Base-by-base conservation (phyloP, 2,113 vertebrate genomes). In the Antechinus stuartii region DNA sequence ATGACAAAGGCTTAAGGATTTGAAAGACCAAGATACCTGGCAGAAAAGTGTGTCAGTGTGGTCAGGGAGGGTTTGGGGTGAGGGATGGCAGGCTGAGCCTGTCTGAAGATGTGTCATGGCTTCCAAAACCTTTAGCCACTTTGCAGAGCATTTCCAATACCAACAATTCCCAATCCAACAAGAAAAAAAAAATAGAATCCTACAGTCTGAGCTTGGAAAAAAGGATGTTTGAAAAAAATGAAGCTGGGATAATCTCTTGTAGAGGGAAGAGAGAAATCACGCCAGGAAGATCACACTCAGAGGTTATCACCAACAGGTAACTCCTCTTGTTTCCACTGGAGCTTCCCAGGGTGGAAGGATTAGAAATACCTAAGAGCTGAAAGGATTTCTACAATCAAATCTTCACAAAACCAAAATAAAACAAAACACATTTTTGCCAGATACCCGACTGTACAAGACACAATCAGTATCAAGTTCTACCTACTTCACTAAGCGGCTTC, bases 111-210 rank as follows among this genome's bases (percentile, higher is more conserved):
- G 96, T 97, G 97, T 97, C 96, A 92, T 92, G 96, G 91, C 96
- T 93, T 97, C 97, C 91, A 95, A 96, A 95, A 97, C 96, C 96
- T 92, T 95, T 61, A 92, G 97, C 96, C 94, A 91, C 96, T 97
- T 96, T 56, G 90, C 96, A 96, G 97, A 98, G 90, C 91, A 89
- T 68, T 95, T 97, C 98, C 97, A 98, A 98, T 54, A 93, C 92
- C 98, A 98, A 97, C 94, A 98, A 96, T 97, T 94, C 90, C 61
- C 95, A 96, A 92, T 94, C 97, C 97, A 98, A 84, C n/a, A 84
- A 96, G 97, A 97, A 94, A 97, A 96, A 96, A 97, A 97, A 98
- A 94, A 96, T 97, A 97, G 98, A 96, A 97, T 98, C 97, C 96
- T 94, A 96, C 96, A 96, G 98, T 98, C 98, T 98, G 97, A 97